Conservation (phyloP, 1,140 invertebrate species). For the Bilobella aurantiaca region DNA sequence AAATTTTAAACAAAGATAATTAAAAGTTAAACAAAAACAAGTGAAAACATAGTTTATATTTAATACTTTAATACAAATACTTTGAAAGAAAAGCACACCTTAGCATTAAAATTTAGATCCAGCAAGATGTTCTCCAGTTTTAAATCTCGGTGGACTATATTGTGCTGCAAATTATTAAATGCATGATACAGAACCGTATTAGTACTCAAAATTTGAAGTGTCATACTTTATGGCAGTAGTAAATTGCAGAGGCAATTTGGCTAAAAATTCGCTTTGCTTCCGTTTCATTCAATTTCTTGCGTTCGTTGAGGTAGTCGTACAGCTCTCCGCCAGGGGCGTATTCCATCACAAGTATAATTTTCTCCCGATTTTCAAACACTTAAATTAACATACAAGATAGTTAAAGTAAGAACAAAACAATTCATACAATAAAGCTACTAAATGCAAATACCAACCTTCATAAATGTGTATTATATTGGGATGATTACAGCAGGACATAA, state of each 20-base stretch:
- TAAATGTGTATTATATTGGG: constrained; percentile 98
- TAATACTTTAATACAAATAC: too few relatives aligned
- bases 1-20: too few relatives aligned
- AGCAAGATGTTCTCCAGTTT: constrained; percentile 98
- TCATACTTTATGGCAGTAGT: constrained; percentile 94
- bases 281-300: constrained; percentile 71
- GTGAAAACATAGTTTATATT: too few relatives aligned
- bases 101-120: constrained; percentile 89
- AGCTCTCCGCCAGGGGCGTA: constrained; percentile 96
- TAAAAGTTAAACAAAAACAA: too few relatives aligned
- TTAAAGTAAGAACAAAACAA: too few relatives aligned
- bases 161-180: constrained; percentile 62
- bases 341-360: constrained; percentile 99
- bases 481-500: constrained; percentile 96
- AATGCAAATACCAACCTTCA: too few relatives aligned
- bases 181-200: too few relatives aligned
- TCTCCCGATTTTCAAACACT: constrained; percentile 98
- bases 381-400: constrained; percentile 35
- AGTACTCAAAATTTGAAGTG: constrained; percentile 3
- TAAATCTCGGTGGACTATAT: constrained; percentile 94
- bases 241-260: constrained; percentile 93
- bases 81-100: constrained; percentile 60
- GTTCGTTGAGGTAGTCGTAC: constrained; percentile 93
- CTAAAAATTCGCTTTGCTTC: constrained; percentile 93
- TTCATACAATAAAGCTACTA: too few relatives aligned